A percentile compares a stretch with the other conserved stretches of the same genome.
Conservation (phyloP, 2,113 vertebrate genomes). For the Pachycephala philippinensis region DNA sequence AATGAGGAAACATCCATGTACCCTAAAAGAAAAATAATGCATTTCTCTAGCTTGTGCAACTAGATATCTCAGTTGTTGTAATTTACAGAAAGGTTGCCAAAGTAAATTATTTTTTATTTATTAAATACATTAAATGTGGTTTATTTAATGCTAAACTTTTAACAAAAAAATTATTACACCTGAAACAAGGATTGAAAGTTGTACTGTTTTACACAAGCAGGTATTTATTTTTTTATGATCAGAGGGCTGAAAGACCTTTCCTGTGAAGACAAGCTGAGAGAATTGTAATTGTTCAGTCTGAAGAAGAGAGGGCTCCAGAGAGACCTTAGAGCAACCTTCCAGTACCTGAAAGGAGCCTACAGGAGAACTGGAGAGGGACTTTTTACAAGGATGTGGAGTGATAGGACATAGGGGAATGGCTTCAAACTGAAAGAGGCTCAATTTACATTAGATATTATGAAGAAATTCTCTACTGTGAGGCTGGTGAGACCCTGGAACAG, state of each 20-base stretch:
- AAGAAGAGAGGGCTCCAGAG: background rate
- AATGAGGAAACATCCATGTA: background rate
- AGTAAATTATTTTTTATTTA: background rate
- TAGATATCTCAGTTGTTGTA: background rate
- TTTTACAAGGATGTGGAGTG: background rate
- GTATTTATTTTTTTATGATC: background rate
- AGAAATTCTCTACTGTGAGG: background rate
- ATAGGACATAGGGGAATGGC: too few relatives aligned
- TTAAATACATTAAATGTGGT: background rate
- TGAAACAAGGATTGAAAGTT: slow-evolving; percentile 3
- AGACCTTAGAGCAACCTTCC: background rate
- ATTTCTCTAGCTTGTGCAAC: background rate
- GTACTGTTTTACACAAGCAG: background rate
- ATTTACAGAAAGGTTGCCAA: slow-evolving; percentile 7
- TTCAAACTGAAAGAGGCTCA: background rate
- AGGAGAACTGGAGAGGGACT: background rate
- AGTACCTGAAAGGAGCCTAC: background rate
- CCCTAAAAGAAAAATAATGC: background rate
- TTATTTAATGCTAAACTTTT: slow-evolving; percentile 37
- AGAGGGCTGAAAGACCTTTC: background rate
- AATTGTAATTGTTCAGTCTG: background rate
- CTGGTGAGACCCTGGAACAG: background rate
- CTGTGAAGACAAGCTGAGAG: background rate
- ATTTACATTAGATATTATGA: background rate
- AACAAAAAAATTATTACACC: background rate